Percentiles rank a stretch among this genome's conserved stretches.
Evolutionary conservation across 2,797 vertebrate genomes (phyloP).

Genomic region (Rhinella marina): DNA sequence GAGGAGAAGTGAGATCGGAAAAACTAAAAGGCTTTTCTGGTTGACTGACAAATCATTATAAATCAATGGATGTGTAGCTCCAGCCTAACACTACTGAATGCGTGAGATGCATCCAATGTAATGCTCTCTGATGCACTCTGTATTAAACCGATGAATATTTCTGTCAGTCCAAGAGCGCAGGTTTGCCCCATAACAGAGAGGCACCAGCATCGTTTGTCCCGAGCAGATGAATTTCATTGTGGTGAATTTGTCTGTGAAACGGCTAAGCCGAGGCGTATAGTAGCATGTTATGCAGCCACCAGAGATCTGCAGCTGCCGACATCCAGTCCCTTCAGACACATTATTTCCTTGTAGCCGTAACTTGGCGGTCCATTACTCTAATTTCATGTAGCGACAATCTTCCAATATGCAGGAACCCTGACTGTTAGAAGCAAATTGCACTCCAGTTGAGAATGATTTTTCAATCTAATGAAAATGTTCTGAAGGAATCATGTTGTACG

Average conservation of each 20-base stretch:
- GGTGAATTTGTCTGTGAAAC: slow-evolving; percentile 51
- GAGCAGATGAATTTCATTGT: slow-evolving; percentile 46
- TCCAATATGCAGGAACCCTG: slow-evolving; percentile 56
- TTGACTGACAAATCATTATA: too few relatives aligned
- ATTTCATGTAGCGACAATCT: slow-evolving; percentile 58
- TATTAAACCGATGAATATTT: slow-evolving; percentile 46
- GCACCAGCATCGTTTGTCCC: slow-evolving; percentile 31
- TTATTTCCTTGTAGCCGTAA: slow-evolving; percentile 47
- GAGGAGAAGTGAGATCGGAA: too few relatives aligned
- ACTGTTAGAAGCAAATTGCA: slow-evolving; percentile 58
- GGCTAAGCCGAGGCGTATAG: slow-evolving; percentile 37
- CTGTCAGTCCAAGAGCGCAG: slow-evolving; percentile 8
- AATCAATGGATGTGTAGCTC: background rate
- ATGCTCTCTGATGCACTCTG: background rate
- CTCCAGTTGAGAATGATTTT: slow-evolving; percentile 58
- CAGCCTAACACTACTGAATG: background rate
- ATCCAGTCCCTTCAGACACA: slow-evolving; percentile 43
- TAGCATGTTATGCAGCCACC: slow-evolving; percentile 43
- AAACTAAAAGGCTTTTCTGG: too few relatives aligned
- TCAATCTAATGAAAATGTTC: slow-evolving; percentile 54
- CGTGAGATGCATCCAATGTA: background rate
- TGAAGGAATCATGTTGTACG: slow-evolving; percentile 54
- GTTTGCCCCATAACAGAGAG: slow-evolving; percentile 21
- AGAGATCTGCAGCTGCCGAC: slow-evolving; percentile 43
- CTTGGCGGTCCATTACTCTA: slow-evolving; percentile 51